These are phyloP conservation scores for Mycteria americana DNA, from an alignment of 2,797 vertebrate genomes.

Conservation along the genomic window DNA sequence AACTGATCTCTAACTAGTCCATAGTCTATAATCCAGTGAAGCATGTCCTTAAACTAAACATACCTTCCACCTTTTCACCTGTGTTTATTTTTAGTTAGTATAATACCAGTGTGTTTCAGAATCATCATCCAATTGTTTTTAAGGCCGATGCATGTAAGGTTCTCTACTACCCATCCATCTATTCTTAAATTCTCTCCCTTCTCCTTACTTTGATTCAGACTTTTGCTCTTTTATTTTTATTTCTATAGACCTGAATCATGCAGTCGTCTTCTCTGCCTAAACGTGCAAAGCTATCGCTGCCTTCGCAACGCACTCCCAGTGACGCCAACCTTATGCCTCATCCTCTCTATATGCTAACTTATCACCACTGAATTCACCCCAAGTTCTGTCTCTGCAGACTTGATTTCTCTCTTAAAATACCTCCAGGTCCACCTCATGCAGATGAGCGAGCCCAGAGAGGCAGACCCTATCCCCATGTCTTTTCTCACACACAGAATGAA, in stretches of 20 bases:
- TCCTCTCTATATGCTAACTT: background rate
- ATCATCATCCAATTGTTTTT: background rate
- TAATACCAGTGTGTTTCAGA: background rate
- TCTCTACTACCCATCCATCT: background rate
- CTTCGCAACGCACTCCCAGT: background rate
- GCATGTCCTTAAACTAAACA: background rate
- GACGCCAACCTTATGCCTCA: background rate
- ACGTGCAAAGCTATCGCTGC: background rate
- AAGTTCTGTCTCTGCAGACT: background rate
- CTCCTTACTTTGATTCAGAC: background rate
- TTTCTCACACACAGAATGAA: background rate
- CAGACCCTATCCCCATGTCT: fast-evolving
- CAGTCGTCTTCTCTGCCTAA: background rate
- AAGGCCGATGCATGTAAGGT: fast-evolving
- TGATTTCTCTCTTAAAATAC: background rate
- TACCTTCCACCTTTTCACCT: background rate
- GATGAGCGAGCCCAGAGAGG: background rate
- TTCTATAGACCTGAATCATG: background rate
- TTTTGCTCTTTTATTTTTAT: background rate
- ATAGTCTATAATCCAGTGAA: background rate
- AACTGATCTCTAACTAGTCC: background rate
- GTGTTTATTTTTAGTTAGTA: background rate
- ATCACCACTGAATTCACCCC: background rate
- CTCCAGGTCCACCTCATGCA: background rate
- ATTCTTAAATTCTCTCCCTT: background rate